These are phyloP conservation scores for Tipula confusa DNA, from an alignment of 2,888 invertebrate genomes.

Conservation along the genomic window DNA sequence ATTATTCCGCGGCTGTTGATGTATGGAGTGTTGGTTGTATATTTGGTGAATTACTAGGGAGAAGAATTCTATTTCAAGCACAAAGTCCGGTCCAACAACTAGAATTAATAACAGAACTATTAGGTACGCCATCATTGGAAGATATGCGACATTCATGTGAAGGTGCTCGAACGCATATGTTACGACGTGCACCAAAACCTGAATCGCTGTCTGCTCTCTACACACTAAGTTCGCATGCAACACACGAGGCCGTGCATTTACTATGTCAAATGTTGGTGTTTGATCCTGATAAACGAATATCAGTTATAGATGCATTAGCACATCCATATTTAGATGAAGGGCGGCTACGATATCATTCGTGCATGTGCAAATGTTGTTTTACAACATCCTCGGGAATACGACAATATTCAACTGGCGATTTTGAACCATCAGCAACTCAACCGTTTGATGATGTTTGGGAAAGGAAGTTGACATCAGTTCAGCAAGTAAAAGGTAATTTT, in stretches of 20 bases:
- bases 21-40: constrained; percentile 99
- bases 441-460: constrained; percentile 97
- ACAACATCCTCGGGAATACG: constrained; percentile 70
- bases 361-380: constrained; percentile 99
- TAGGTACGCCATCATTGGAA: constrained; percentile 92
- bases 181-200: constrained; percentile 80
- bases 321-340: constrained; percentile 99
- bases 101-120: constrained; percentile 94
- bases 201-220: constrained; percentile 86
- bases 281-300: constrained; percentile 94
- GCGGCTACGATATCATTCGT: constrained; percentile 96
- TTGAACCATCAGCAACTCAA: constrained; percentile 86
- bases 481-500: constrained; percentile 85
- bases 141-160: constrained; percentile 98
- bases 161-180: constrained; percentile 88
- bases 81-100: constrained; percentile 97
- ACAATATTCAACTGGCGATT: constrained; percentile 87
- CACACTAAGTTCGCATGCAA: constrained; percentile 87
- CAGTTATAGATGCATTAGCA: constrained; percentile 89
- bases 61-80: constrained; percentile 96
- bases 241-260: constrained; percentile 96
- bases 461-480: constrained; percentile 85
- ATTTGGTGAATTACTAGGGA: constrained; percentile 93
- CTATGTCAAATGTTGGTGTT: constrained; percentile 96
- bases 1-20: constrained; percentile 95